Base-by-base conservation (phyloP, 1,140 invertebrate species). In the Agrypnia vestita region DNA sequence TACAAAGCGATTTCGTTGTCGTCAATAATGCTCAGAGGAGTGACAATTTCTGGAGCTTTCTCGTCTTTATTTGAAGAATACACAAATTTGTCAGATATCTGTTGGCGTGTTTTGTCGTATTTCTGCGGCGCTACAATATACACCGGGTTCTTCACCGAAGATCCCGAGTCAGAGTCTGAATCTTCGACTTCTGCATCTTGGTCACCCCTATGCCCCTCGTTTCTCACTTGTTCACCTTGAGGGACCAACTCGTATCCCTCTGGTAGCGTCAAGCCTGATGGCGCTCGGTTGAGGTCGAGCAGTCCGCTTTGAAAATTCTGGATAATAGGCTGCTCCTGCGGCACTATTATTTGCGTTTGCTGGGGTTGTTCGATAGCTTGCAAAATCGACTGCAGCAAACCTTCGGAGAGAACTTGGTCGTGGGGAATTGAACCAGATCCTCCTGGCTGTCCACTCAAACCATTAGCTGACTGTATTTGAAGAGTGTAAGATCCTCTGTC, bases 381-480 rank as follows among this genome's bases (percentile, higher is more conserved):
- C 3, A 96, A 86, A 71, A 96, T 95, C 61, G 95, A 94, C 84
- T 96, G 94, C 6, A 96, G 85, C 0, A 96, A 88, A 8, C 93
- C 94, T 84, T 95, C 92, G 0, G 94, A 95, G 10, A 96, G 85
- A 0, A 96, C 90, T 84, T 95, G 93, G 19, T 94, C 93, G 81
- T 96, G 95, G 11, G 91, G 89, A 44, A 92, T 88, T 0, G 86
- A 84, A 6, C 84, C 89, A 82, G 64, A 86, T 90, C 85, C 46
- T 84, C 84, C 15, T 84, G 51, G 13, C 81, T 80, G 15, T 89
- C 90, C 17, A 89, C 90, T 17, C 88, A 90, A n/a, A 78, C 84
- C 86, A 47, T 91, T 88, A 0, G 92, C 90, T 3, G 92, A 87
- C 82, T 95, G 94, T 64, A 95, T 95, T 86, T 95, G 94, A 9